These are phyloP conservation scores for Zoroaster sp. DNA, from an alignment of 53 echinoderm and acorn worm species.

Conservation along the genomic window DNA sequence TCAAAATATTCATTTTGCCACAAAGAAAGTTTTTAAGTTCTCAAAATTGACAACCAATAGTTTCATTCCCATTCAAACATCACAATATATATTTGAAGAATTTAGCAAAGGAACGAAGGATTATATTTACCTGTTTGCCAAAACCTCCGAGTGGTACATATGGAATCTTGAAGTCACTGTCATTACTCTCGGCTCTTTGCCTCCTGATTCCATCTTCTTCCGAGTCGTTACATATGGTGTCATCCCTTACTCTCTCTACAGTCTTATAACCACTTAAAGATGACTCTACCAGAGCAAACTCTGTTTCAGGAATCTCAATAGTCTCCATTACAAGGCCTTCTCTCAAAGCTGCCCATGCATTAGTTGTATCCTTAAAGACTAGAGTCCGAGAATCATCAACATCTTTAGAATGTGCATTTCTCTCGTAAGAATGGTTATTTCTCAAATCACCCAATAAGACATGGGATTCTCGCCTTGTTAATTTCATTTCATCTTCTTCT, in stretches of 20 bases:
- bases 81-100: too few relatives aligned
- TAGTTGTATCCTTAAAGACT: slow-evolving; percentile 84
- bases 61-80: too few relatives aligned
- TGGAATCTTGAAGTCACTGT: slow-evolving; percentile 46
- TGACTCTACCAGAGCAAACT: slow-evolving; percentile 79
- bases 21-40: too few relatives aligned
- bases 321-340: slow-evolving; percentile 56
- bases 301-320: slow-evolving; percentile 70
- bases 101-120: too few relatives aligned
- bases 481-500: neutral
- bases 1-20: too few relatives aligned
- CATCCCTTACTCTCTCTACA: slow-evolving; percentile 61
- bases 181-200: neutral
- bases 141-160: slow-evolving; percentile 60
- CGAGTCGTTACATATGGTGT: neutral
- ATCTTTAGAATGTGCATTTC: neutral
- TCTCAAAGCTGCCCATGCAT: slow-evolving; percentile 88
- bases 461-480: neutral
- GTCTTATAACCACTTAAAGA: slow-evolving; percentile 77
- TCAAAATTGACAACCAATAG: too few relatives aligned
- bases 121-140: slow-evolving; percentile 45
- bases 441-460: neutral
- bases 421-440: neutral
- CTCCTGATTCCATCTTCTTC: neutral
- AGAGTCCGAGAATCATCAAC: slow-evolving; percentile 47